Percentiles rank a stretch among this genome's conserved stretches.
These are phyloP conservation scores for Hephaestus fuliginosus DNA, from an alignment of 2,797 vertebrate species.

Conservation along the genomic window DNA sequence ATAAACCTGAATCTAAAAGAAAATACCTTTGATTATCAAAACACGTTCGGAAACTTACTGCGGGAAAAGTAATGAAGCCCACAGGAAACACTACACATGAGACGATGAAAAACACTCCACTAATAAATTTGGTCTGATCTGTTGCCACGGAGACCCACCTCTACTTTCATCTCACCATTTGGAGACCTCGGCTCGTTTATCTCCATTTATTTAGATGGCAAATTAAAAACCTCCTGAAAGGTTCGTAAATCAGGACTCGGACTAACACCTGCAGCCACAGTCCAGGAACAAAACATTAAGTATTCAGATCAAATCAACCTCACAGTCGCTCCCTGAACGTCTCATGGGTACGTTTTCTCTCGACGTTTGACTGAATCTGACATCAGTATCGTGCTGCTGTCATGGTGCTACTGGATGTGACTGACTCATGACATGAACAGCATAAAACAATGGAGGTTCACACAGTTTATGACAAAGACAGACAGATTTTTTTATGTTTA, in stretches of 20 bases:
- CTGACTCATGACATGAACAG: neutral
- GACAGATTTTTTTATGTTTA: neutral
- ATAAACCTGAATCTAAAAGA: neutral
- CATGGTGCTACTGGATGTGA: neutral
- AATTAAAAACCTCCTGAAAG: conserved; percentile 10
- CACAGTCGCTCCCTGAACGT: neutral
- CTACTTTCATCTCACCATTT: conserved; percentile 19
- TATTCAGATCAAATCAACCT: conserved; percentile 22
- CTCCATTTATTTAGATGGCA: conserved; percentile 21
- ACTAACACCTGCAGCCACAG: conserved; percentile 33
- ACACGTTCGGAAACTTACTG: neutral
- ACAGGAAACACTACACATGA: neutral
- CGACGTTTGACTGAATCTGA: neutral
- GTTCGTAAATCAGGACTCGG: conserved; percentile 1
- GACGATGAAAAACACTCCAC: neutral
- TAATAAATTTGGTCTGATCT: conserved; percentile 16
- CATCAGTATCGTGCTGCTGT: neutral
- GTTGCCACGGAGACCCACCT: conserved; percentile 33
- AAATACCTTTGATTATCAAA: neutral
- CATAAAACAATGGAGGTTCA: neutral
- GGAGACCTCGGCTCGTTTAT: conserved; percentile 27
- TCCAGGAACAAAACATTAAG: conserved; percentile 1
- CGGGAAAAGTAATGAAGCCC: neutral
- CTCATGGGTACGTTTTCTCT: neutral
- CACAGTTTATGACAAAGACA: neutral